phyloP scores from a whole-genome alignment of 2,113 vertebrate species.

The Plecotus auritus region DNA sequence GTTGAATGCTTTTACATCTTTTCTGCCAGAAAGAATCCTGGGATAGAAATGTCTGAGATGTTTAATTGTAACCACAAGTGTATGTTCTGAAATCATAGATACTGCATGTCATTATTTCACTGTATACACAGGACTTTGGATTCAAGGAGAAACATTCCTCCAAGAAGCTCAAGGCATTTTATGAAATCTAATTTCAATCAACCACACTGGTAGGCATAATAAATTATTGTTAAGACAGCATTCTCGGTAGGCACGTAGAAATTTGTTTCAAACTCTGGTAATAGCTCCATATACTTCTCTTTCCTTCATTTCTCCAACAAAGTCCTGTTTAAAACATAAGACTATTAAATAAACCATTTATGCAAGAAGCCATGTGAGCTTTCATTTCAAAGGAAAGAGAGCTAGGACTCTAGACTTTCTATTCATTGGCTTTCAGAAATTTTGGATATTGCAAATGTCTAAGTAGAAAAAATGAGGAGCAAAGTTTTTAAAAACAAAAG shows the following conservation, averaged over 20 bases:
- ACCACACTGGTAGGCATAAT: neutral
- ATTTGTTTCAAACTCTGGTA: neutral
- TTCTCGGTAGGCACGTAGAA: neutral
- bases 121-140: neutral
- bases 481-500: neutral
- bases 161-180: neutral
- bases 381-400: neutral
- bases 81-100: neutral
- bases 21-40: neutral
- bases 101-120: neutral
- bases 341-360: neutral
- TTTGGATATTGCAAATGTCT: neutral
- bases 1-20: neutral
- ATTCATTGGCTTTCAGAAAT: neutral
- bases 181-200: slow-evolving; percentile 15
- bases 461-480: neutral
- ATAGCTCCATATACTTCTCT: neutral
- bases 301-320: slow-evolving; percentile 1
- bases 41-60: neutral
- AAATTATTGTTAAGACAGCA: neutral
- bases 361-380: neutral
- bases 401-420: neutral
- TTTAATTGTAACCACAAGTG: neutral
- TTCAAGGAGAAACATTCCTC: slow-evolving; percentile 10
- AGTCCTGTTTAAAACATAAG: neutral